Percentiles rank a stretch among this genome's conserved stretches.
These are phyloP conservation scores for Nothoprocta perdicaria DNA, from an alignment of 2,113 vertebrate species.

Conservation along the genomic window DNA sequence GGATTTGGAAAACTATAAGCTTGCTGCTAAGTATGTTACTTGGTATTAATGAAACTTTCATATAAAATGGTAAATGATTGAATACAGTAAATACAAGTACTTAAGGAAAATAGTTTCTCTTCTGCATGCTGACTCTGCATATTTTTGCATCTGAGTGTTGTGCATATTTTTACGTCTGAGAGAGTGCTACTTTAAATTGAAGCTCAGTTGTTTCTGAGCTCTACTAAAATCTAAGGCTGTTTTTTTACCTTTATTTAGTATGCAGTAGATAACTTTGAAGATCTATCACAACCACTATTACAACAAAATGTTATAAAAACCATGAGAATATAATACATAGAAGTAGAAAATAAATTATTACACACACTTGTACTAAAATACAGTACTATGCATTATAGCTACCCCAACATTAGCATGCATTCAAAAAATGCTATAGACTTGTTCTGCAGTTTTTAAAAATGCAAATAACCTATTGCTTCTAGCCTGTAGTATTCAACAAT, in stretches of 20 bases:
- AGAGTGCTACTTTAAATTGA: background rate
- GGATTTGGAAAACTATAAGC: conserved; percentile 81
- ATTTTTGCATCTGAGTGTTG: background rate
- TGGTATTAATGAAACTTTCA: background rate
- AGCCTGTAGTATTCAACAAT: background rate
- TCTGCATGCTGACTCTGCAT: background rate
- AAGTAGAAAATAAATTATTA: conserved; percentile 1
- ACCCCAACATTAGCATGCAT: background rate
- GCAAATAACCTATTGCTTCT: background rate
- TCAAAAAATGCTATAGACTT: background rate
- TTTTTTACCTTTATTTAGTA: conserved; percentile 3
- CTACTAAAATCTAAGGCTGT: background rate
- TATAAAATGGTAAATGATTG: background rate
- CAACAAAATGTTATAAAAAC: background rate
- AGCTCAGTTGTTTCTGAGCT: background rate
- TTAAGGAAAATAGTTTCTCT: background rate
- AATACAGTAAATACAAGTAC: background rate
- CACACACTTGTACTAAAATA: background rate
- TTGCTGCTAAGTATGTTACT: conserved; percentile 74
- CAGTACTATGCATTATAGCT: background rate
- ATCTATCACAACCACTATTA: background rate
- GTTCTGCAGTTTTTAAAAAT: background rate
- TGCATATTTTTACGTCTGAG: background rate
- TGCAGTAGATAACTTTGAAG: conserved; percentile 3
- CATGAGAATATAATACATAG: background rate